These are phyloP conservation scores for Allacma fusca DNA, from an alignment of 2,888 invertebrate species.

Conservation along the genomic window DNA sequence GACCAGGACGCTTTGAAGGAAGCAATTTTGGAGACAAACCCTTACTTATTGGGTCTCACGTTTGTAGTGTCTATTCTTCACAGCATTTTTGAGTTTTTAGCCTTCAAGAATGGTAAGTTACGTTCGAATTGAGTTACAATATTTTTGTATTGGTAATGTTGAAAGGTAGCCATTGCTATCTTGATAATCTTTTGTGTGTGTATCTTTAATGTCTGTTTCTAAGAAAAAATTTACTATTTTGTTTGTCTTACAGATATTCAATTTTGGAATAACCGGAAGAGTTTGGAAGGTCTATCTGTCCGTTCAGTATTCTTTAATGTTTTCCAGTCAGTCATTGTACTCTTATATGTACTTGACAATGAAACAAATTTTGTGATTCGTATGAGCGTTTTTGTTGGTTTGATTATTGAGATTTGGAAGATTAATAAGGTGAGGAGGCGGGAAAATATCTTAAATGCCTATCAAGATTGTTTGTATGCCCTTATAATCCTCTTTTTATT, in stretches of 20 bases:
- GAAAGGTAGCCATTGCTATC: too few relatives aligned
- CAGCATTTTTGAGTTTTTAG: slow-evolving; percentile 96
- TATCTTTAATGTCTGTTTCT: too few relatives aligned
- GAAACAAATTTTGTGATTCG: slow-evolving; percentile 97
- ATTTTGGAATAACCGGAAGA: slow-evolving; percentile 97
- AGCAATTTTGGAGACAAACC: slow-evolving; percentile 94
- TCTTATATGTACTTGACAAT: slow-evolving; percentile 96
- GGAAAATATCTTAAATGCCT: too few relatives aligned
- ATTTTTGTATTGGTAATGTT: too few relatives aligned
- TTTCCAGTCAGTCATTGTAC: slow-evolving; percentile 93
- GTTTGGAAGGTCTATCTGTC: slow-evolving; percentile 89
- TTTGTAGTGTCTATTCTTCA: slow-evolving; percentile 92
- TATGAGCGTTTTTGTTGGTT: slow-evolving; percentile 91
- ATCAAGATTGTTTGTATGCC: too few relatives aligned
- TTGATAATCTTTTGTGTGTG: too few relatives aligned
- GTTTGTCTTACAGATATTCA: slow-evolving; percentile 82
- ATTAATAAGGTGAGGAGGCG: slow-evolving; percentile 89
- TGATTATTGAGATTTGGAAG: slow-evolving; percentile 98
- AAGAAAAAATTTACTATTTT: too few relatives aligned
- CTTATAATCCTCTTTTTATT: slow-evolving; percentile 39
- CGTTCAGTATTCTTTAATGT: slow-evolving; percentile 98
- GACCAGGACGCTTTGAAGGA: slow-evolving; percentile 92
- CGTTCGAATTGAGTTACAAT: too few relatives aligned
- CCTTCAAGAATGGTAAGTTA: slow-evolving; percentile 95
- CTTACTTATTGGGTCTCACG: slow-evolving; percentile 90